Conservation (phyloP, 2,797 vertebrate genomes). For the Limnodromus scolopaceus region DNA sequence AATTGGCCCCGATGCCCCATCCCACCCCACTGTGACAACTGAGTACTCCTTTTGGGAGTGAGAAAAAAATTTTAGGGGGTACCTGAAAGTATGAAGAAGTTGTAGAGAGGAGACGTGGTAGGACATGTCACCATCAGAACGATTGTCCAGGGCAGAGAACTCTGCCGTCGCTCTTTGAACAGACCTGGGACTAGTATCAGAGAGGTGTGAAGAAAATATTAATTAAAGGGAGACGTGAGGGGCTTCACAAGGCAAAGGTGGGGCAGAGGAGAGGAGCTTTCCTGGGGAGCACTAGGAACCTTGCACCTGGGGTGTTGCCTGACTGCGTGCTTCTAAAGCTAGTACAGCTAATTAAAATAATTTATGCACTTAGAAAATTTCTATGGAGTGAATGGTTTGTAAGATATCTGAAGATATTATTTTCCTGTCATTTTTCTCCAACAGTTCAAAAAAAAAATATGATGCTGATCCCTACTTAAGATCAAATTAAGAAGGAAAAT, state of each 20-base stretch:
- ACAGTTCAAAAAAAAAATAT: not conserved
- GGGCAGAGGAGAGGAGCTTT: too few species aligned
- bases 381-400: not conserved
- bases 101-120: not conserved
- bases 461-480: not conserved
- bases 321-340: not conserved
- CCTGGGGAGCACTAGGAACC: rapidly evolving
- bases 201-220: not conserved
- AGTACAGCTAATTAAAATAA: not conserved
- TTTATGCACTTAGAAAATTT: not conserved
- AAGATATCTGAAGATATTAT: not conserved
- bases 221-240: too few species aligned
- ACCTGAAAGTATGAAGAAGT: not conserved
- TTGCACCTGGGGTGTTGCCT: not conserved
- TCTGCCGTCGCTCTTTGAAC: not conserved
- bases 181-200: not conserved
- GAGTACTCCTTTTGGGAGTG: not conserved
- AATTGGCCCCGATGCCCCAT: not conserved
- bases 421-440: not conserved
- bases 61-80: not conserved
- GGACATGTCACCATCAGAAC: not conserved
- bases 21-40: not conserved
- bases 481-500: constrained; percentile 3
- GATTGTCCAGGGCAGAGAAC: not conserved
- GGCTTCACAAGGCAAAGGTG: too few species aligned